Evolutionary conservation across 2,888 invertebrate species (phyloP).

Genomic region (Biston betularia): DNA sequence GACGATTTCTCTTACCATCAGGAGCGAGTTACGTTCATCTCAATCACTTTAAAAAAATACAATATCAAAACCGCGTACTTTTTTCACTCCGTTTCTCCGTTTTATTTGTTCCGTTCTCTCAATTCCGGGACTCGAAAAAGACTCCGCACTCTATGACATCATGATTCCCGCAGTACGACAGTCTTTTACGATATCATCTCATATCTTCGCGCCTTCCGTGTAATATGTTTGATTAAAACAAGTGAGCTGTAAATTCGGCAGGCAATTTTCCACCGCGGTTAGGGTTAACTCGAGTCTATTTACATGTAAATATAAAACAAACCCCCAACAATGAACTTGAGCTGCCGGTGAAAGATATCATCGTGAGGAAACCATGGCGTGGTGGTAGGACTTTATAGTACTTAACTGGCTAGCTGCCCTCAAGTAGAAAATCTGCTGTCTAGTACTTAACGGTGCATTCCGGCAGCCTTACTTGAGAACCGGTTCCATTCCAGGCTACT

Average conservation of each 20-base stretch:
- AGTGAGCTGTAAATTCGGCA: constrained; percentile 37
- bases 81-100: not conserved
- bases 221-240: constrained; percentile 39
- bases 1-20: no score
- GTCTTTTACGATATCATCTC: constrained; percentile 31
- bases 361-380: no score
- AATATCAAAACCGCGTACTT: not conserved
- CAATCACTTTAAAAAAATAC: not conserved
- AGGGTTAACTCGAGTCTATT: constrained; percentile 19
- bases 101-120: not conserved
- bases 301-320: no score
- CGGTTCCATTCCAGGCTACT: no score
- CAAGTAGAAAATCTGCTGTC: no score
- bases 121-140: not conserved
- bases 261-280: constrained; percentile 29
- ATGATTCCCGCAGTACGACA: constrained; percentile 20
- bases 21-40: no score
- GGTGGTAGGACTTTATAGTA: no score
- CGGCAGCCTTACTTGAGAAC: no score
- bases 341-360: no score
- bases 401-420: no score
- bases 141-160: constrained; percentile 12
- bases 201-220: constrained; percentile 30
- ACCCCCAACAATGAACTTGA: no score
- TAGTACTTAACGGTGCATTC: no score